These are phyloP conservation scores for Potorous gilbertii DNA, from an alignment of 2,797 vertebrate genomes.

Conservation along the genomic window DNA sequence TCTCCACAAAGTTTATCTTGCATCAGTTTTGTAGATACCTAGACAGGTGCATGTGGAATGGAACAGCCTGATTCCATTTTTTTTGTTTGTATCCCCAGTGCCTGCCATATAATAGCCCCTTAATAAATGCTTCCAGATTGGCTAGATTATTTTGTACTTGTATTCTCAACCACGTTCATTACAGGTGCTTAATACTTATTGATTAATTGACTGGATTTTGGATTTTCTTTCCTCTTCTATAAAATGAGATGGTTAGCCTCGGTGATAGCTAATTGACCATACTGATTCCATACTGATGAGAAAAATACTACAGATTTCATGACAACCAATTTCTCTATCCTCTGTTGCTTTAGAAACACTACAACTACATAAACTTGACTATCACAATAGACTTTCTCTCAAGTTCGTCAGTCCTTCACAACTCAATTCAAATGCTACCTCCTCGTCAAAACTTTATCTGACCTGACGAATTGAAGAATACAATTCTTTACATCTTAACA, in stretches of 20 bases:
- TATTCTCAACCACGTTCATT: background rate
- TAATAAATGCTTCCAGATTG: background rate
- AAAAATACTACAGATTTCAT: background rate
- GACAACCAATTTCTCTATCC: background rate
- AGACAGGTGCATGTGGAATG: background rate
- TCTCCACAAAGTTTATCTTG: background rate
- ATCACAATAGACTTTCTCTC: background rate
- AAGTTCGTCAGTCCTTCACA: background rate
- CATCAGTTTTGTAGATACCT: background rate
- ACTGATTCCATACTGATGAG: too few relatives aligned
- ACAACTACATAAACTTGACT: background rate
- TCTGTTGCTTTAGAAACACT: background rate
- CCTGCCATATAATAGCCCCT: background rate
- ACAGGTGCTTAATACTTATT: background rate
- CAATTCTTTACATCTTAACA: background rate
- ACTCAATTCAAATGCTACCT: background rate
- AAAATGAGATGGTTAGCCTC: background rate
- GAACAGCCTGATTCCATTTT: background rate
- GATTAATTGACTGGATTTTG: background rate
- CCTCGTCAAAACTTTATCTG: background rate
- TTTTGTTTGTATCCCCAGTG: background rate
- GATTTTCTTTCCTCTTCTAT: background rate
- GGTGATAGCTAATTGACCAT: background rate
- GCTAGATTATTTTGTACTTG: background rate
- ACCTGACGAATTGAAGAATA: background rate